These are phyloP conservation scores for Syrrhaptes paradoxus DNA, from an alignment of 2,113 vertebrate species.

Conservation along the genomic window DNA sequence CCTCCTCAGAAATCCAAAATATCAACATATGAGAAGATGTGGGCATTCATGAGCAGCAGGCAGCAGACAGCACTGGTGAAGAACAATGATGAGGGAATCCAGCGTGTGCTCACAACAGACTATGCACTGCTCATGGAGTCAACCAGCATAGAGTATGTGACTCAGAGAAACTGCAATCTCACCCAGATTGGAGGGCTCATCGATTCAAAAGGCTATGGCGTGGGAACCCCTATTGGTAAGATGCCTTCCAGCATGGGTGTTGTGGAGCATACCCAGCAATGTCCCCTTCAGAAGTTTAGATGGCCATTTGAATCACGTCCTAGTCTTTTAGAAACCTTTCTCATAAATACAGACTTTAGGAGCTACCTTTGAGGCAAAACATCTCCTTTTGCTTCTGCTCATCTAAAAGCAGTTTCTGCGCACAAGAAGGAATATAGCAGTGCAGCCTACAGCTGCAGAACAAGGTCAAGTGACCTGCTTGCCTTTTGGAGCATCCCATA, in stretches of 20 bases:
- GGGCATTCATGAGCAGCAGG: conserved; percentile 98
- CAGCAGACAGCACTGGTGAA: conserved; percentile 93
- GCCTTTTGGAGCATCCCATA: neutral
- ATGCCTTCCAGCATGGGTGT: neutral
- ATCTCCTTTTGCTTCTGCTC: neutral
- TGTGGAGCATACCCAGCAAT: too few relatives aligned
- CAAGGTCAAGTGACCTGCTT: neutral
- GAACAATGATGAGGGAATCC: conserved; percentile 94
- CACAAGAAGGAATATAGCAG: neutral
- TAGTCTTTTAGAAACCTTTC: neutral
- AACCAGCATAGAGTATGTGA: conserved; percentile 97
- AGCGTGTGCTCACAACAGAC: conserved; percentile 92
- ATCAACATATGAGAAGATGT: conserved; percentile 99
- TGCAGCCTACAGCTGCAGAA: neutral
- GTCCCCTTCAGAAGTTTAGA: neutral
- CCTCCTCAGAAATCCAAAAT: conserved; percentile 93
- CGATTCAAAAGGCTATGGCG: conserved; percentile 97
- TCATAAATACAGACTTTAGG: neutral
- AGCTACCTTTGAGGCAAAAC: neutral
- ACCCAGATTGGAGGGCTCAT: conserved; percentile 97
- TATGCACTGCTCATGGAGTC: conserved; percentile 98
- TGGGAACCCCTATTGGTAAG: conserved; percentile 97
- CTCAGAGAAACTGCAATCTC: conserved; percentile 97
- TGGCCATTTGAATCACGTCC: accelerated
- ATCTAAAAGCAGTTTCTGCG: neutral